A percentile compares a stretch with the other conserved stretches of the same genome.
Evolutionary conservation across 2,888 invertebrate genomes (phyloP).

Genomic region (Pocota personata): DNA sequence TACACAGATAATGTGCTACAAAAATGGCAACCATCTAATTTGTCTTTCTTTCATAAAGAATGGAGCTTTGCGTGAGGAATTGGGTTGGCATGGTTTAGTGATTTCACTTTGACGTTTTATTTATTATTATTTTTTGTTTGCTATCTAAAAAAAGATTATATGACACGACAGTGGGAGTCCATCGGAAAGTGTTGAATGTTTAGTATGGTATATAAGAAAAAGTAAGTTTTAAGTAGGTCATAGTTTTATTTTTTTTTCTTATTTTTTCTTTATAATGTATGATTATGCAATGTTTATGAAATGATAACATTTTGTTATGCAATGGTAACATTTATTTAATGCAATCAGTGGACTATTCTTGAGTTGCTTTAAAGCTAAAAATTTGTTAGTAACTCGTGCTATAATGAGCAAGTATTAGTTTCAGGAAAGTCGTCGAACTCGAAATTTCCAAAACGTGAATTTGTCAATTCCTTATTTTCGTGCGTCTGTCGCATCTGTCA

Average conservation of each 20-base stretch:
- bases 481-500: too few species aligned
- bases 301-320: too few species aligned
- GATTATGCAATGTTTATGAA: not conserved
- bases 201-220: not conserved
- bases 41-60: slow-evolving; percentile 37
- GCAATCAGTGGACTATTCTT: too few species aligned
- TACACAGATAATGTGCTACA: not conserved
- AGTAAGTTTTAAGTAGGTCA: not conserved
- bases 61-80: slow-evolving; percentile 43
- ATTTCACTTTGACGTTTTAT: slow-evolving; percentile 36
- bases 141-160: slow-evolving; percentile 15
- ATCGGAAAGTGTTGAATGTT: slow-evolving; percentile 10
- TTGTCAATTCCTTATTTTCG: too few species aligned
- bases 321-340: too few species aligned
- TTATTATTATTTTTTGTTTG: not conserved
- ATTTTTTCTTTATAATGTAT: not conserved
- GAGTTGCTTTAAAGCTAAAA: too few species aligned
- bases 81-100: slow-evolving; percentile 44
- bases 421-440: too few species aligned
- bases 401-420: too few species aligned
- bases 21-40: slow-evolving; percentile 35
- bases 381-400: too few species aligned
- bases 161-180: slow-evolving; percentile 12
- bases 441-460: too few species aligned
- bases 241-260: not conserved